A percentile compares a stretch with the other conserved stretches of the same genome.
Evolutionary conservation across 2,888 invertebrate species (phyloP).

Genomic region (Monoplex corrugatus): DNA sequence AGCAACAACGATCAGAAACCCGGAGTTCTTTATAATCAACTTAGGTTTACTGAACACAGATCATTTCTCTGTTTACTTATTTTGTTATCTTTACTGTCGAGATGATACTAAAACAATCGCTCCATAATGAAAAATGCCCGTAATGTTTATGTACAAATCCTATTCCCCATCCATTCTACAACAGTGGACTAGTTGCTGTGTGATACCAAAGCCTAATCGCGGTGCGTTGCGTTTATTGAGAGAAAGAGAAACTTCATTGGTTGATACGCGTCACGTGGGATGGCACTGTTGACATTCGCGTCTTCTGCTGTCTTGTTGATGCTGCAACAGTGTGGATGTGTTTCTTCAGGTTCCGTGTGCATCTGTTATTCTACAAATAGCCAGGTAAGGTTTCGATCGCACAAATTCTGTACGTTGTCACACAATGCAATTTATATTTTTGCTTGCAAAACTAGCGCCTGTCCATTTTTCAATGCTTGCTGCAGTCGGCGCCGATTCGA

Average conservation of each 20-base stretch:
- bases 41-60: too few species aligned
- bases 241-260: constrained; percentile 28
- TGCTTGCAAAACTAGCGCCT: neutral
- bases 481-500: neutral
- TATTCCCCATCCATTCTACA: too few species aligned
- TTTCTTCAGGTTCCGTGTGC: neutral
- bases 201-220: too few species aligned
- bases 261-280: constrained; percentile 19
- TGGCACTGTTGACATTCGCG: constrained; percentile 41
- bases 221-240: neutral
- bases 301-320: constrained; percentile 34
- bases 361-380: constrained; percentile 3
- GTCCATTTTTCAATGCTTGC: neutral
- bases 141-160: too few species aligned
- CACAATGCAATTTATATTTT: neutral
- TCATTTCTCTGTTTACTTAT: too few species aligned
- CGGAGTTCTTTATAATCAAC: too few species aligned
- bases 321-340: neutral
- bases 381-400: constrained; percentile 23
- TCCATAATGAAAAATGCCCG: too few species aligned
- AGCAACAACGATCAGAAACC: too few species aligned
- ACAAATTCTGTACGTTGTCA: neutral
- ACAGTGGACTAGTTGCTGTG: too few species aligned
- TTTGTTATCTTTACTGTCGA: too few species aligned
- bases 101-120: too few species aligned